Percentiles rank a stretch among this genome's conserved stretches.
Conservation (phyloP, 2,888 invertebrate genomes). For the Drosophila yooni region DNA sequence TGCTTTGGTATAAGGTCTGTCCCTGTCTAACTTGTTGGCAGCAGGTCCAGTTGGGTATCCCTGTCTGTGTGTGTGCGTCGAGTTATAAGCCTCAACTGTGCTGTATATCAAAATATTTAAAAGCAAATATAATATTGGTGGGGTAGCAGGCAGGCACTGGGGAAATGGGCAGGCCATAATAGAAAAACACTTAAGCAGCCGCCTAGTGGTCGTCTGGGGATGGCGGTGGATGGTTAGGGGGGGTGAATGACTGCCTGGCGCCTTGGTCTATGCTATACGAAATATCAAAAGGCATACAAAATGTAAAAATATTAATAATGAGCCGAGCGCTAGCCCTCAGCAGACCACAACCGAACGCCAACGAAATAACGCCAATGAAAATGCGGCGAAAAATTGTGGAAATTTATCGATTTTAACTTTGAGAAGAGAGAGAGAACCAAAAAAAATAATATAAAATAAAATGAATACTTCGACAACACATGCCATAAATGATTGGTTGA, state of each 20-base stretch:
- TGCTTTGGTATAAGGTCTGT: background rate
- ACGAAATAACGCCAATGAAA: slow-evolving; percentile 53
- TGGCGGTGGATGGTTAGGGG: background rate
- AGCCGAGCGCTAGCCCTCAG: slow-evolving; percentile 69
- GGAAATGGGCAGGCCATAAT: slow-evolving; percentile 67
- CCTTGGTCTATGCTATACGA: slow-evolving; percentile 40
- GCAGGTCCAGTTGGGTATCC: slow-evolving; percentile 37
- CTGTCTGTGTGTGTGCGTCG: slow-evolving; percentile 42
- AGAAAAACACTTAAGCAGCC: slow-evolving; percentile 81
- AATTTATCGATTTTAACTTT: slow-evolving; percentile 82
- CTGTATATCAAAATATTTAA: slow-evolving; percentile 84
- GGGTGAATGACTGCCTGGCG: slow-evolving; percentile 34
- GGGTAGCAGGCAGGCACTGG: slow-evolving; percentile 53
- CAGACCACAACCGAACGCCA: slow-evolving; percentile 27
- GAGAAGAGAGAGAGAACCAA: slow-evolving; percentile 46
- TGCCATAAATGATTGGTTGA: slow-evolving; percentile 53
- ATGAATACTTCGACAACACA: slow-evolving; percentile 44
- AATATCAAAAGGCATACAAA: slow-evolving; percentile 74
- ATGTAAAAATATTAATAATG: slow-evolving; percentile 80
- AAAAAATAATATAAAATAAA: slow-evolving; percentile 34
- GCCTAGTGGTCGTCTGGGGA: slow-evolving; percentile 42
- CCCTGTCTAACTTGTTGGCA: background rate
- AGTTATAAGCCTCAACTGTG: slow-evolving; percentile 74
- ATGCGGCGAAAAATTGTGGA: slow-evolving; percentile 60
- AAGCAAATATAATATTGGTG: slow-evolving; percentile 81